Evolutionary conservation across 2,888 invertebrate species (phyloP).

Genomic region (Drosophila merina): DNA sequence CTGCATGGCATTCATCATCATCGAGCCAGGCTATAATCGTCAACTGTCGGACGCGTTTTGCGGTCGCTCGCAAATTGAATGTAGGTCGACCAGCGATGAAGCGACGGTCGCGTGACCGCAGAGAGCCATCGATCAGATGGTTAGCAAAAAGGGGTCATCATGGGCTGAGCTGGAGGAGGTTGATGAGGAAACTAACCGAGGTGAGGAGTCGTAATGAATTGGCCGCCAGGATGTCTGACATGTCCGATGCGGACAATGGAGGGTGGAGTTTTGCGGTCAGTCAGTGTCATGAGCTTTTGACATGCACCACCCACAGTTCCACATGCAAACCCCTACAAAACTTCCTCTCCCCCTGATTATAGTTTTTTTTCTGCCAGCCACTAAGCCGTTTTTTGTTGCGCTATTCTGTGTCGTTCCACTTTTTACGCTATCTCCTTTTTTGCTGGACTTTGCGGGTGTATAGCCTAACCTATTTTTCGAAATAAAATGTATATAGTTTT

Average conservation of each 20-base stretch:
- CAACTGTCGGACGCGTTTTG: slow-evolving; percentile 74
- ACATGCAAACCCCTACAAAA: no score
- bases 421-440: slow-evolving; percentile 21
- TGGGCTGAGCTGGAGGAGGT: not conserved
- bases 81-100: slow-evolving; percentile 63
- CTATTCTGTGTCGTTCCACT: slow-evolving; percentile 32
- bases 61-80: slow-evolving; percentile 75
- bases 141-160: slow-evolving; percentile 6
- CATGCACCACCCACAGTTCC: slow-evolving; percentile 38
- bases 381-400: slow-evolving; percentile 14
- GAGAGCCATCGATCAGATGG: slow-evolving; percentile 71
- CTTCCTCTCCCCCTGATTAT: not conserved
- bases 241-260: slow-evolving; percentile 32
- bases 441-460: not conserved
- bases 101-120: slow-evolving; percentile 71
- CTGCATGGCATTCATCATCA: slow-evolving; percentile 30
- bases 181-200: slow-evolving; percentile 4
- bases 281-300: slow-evolving; percentile 51
- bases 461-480: slow-evolving; percentile 5
- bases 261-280: slow-evolving; percentile 37
- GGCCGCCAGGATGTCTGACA: slow-evolving; percentile 70
- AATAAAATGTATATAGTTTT: not conserved
- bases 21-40: slow-evolving; percentile 55
- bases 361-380: slow-evolving; percentile 8
- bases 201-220: slow-evolving; percentile 48